A percentile compares a stretch with the other conserved stretches of the same genome.
Evolutionary conservation across 2,113 vertebrate species (phyloP).

Genomic region (Albula goreensis): DNA sequence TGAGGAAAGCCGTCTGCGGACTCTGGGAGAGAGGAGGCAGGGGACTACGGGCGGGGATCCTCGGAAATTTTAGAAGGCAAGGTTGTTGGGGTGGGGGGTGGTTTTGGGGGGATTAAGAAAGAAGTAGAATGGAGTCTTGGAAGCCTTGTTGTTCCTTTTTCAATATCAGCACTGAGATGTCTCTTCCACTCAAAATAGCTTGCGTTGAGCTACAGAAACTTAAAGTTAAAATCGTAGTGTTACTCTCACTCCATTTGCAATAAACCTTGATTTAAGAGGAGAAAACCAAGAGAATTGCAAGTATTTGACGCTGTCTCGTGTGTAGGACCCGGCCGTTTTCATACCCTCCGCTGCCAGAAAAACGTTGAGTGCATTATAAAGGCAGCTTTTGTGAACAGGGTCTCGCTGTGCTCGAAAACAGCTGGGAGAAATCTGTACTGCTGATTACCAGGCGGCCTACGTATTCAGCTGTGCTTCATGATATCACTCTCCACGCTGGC

Average conservation of each 20-base stretch:
- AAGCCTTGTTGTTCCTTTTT: slow-evolving; percentile 36
- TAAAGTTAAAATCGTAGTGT: background rate
- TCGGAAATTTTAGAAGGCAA: slow-evolving; percentile 59
- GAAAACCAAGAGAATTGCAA: background rate
- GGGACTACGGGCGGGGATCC: slow-evolving; percentile 43
- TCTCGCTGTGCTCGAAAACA: slow-evolving; percentile 63
- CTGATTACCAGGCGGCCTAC: slow-evolving; percentile 58
- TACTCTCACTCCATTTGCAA: background rate
- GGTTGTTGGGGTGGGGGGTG: slow-evolving; percentile 37
- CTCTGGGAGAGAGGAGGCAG: slow-evolving; percentile 7
- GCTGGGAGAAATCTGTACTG: slow-evolving; percentile 64
- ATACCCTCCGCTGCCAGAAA: background rate
- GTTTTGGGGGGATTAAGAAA: slow-evolving; percentile 45
- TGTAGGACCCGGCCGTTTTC: slow-evolving; percentile 1
- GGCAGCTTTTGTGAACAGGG: slow-evolving; percentile 55
- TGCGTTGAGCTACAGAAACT: background rate
- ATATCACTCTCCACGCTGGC: slow-evolving; percentile 60
- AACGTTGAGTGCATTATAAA: slow-evolving; percentile 37
- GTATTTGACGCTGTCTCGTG: background rate
- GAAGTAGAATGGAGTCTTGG: slow-evolving; percentile 58
- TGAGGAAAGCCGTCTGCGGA: slow-evolving; percentile 74
- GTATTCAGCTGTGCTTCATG: slow-evolving; percentile 55
- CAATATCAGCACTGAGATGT: background rate
- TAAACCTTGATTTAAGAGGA: slow-evolving; percentile 19
- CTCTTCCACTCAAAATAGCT: background rate